A percentile compares a stretch with the other conserved stretches of the same genome.
Evolutionary conservation across 2,797 vertebrate genomes (phyloP).

Genomic region (Brotula barbata): DNA sequence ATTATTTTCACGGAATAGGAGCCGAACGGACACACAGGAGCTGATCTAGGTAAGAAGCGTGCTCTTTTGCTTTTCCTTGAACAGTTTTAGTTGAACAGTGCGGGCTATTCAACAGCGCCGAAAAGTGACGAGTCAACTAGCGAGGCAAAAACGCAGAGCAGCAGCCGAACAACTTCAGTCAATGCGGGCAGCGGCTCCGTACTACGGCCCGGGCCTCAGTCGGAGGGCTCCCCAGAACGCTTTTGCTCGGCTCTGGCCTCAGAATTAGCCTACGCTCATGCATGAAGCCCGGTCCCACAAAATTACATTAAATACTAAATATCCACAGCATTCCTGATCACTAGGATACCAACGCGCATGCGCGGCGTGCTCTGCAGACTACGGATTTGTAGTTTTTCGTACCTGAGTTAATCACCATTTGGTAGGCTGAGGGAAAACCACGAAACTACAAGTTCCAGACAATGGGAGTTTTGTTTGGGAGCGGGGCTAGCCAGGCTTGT

Average conservation of each 20-base stretch:
- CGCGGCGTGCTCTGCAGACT: conserved; percentile 39
- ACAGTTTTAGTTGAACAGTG: conserved; percentile 43
- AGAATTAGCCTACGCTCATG: conserved; percentile 11
- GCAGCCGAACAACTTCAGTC: conserved; percentile 71
- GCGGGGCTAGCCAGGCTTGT: conserved; percentile 60
- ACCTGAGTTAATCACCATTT: conserved; percentile 63
- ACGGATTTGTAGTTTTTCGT: conserved; percentile 75
- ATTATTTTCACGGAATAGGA: conserved; percentile 62
- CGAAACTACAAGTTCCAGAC: conserved; percentile 80
- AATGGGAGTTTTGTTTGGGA: conserved; percentile 76
- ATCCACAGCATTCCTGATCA: conserved; percentile 58
- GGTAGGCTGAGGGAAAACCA: conserved; percentile 51
- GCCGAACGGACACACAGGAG: conserved; percentile 29
- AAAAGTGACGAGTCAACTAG: conserved; percentile 74
- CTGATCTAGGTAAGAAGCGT: conserved; percentile 54
- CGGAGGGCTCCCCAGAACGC: not conserved
- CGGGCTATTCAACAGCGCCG: conserved; percentile 60
- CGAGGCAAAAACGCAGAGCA: conserved; percentile 47
- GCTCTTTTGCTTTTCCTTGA: conserved; percentile 10
- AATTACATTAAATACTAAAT: conserved; percentile 57
- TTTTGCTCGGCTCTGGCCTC: not conserved
- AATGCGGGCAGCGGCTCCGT: conserved; percentile 39
- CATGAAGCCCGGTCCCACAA: conserved; percentile 16
- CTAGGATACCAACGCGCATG: conserved; percentile 64
- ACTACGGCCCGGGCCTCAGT: conserved; percentile 33